Conservation (phyloP, 2,888 invertebrate species). For the Calameuta idolon region DNA sequence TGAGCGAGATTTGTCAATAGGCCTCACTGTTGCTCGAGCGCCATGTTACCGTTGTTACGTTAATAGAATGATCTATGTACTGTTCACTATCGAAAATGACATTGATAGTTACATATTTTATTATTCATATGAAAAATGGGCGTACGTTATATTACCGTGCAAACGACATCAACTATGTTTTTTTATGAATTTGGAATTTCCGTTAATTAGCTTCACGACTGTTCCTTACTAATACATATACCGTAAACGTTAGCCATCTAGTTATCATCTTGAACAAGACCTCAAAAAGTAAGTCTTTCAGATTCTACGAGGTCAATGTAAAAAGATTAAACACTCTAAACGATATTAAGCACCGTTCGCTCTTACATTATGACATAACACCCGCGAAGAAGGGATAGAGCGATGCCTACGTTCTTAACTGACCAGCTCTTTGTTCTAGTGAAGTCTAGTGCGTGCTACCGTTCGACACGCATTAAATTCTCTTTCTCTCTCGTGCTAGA, state of each 20-base stretch:
- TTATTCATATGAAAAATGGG: background rate
- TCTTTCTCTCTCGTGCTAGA: background rate
- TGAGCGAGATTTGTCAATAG: background rate
- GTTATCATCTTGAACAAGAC: background rate
- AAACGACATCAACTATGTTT: background rate
- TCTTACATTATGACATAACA: background rate
- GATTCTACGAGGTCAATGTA: background rate
- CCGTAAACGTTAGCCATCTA: background rate
- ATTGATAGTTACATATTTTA: background rate
- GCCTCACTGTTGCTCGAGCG: background rate
- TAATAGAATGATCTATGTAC: background rate
- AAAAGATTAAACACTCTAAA: background rate
- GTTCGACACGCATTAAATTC: background rate
- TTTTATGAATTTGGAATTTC: background rate
- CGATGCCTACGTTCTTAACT: background rate
- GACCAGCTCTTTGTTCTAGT: slow-evolving; percentile 10
- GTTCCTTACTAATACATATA: background rate
- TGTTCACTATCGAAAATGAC: background rate
- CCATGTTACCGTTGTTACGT: background rate
- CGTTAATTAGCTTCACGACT: background rate
- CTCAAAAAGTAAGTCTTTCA: background rate
- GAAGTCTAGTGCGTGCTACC: slow-evolving; percentile 1
- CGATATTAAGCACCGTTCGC: background rate
- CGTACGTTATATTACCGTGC: background rate
- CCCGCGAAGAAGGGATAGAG: background rate